Conservation (phyloP, 2,797 vertebrate species). For the Rhincodon typus region DNA sequence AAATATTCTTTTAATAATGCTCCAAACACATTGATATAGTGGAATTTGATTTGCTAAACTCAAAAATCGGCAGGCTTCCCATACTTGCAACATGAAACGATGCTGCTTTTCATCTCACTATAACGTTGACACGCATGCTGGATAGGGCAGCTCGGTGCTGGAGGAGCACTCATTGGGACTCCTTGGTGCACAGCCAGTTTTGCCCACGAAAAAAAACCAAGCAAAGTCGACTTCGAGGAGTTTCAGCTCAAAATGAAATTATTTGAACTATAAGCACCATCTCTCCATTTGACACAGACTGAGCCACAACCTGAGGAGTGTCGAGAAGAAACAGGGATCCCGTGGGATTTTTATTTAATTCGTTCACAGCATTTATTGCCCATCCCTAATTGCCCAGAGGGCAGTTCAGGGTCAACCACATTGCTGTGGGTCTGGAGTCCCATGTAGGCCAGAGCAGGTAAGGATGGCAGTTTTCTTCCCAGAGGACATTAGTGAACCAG, state of each 20-base stretch:
- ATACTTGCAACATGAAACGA: not conserved
- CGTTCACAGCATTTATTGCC: too few species aligned
- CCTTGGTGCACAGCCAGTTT: too few species aligned
- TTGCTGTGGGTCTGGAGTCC: too few species aligned
- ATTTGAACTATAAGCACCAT: not conserved
- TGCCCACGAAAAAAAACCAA: not conserved
- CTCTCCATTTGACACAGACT: not conserved
- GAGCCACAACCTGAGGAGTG: not conserved
- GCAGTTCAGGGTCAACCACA: too few species aligned
- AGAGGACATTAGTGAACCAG: too few species aligned
- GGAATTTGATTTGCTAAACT: not conserved
- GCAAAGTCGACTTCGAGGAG: not conserved
- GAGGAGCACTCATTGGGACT: too few species aligned
- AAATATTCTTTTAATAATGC: constrained; percentile 2
- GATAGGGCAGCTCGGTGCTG: not conserved
- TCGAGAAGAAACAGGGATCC: not conserved
- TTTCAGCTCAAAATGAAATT: not conserved
- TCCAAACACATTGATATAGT: not conserved
- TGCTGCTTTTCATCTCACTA: not conserved
- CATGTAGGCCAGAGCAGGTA: too few species aligned
- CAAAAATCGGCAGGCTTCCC: not conserved
- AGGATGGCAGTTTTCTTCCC: too few species aligned
- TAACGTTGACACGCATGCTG: not conserved
- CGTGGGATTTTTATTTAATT: too few species aligned
- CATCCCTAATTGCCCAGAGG: too few species aligned